Evolutionary conservation across 1,140 invertebrate species (phyloP), one percentile per base, ranked within the genome.

Genomic region (Aphelenchoides avenae): DNA sequence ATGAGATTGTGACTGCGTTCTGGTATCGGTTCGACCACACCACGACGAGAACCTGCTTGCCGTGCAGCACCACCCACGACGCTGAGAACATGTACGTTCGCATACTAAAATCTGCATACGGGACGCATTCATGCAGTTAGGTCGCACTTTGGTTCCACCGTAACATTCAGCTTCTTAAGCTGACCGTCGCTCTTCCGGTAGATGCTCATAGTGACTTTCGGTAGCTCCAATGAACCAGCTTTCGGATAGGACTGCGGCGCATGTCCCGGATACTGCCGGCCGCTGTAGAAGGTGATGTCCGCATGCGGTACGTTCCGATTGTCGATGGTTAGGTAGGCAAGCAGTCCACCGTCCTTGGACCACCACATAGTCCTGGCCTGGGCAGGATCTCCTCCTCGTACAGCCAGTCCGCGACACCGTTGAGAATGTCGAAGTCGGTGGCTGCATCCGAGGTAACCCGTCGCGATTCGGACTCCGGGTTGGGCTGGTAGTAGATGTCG

Each of bases 311-410:
- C 66, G 31, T 56, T 9, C 29, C 48, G 46, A 31, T 66, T 53
- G 44, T 72, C 59, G 34, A 55, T 68, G 15, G 69, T 74, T 18
- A 76, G 44, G 43, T 49, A 75, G n/a, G 70, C 73, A 1, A 75
- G 20, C 9, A 55, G 36, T 31, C 66, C 20, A 9, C 75, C 73
- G 37, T 50, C 37, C 15, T 40, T 31, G 18, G 75, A 66, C 72
- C 72, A 75, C 72, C 72, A 77, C 11, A 74, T n/a, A 4, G 72
- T 69, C 30, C 73, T 43, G 43, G 53, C 29, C 36, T 68, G 27
- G 52, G 50, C 31, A 70, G 54, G 39, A 71, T 68, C 39, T 75
- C 73, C 39, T 75, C 73, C 46, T 76, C 65, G 42, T 76, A 77
- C 9, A 71, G 33, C 73, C 73, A 75, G 60, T 74, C 68, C n/a